These are phyloP conservation scores for Cecropterus lyciades DNA, from an alignment of 1,140 invertebrate species.

Conservation along the genomic window DNA sequence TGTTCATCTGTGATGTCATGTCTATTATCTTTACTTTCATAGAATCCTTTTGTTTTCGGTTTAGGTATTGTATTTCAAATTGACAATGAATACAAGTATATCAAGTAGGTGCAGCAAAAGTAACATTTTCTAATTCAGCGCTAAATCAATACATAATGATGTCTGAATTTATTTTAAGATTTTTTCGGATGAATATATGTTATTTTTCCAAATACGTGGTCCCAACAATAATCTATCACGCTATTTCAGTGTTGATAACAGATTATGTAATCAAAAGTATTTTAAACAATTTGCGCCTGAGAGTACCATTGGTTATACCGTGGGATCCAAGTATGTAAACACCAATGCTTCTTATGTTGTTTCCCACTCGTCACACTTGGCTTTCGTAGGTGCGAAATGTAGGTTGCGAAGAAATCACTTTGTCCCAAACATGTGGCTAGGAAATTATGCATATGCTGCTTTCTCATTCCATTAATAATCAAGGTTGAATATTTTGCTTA, in stretches of 20 bases:
- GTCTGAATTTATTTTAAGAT: too few relatives aligned
- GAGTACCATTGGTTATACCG: conserved; percentile 7
- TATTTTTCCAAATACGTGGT: too few relatives aligned
- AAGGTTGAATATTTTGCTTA: conserved; percentile 12
- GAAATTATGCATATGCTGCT: conserved; percentile 14
- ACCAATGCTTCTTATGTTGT: conserved; percentile 22
- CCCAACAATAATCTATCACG: too few relatives aligned
- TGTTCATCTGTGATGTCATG: conserved; percentile 12
- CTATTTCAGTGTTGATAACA: background rate
- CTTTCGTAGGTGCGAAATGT: conserved; percentile 31
- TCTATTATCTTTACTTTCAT: background rate
- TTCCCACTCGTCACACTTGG: conserved; percentile 17
- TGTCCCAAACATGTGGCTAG: conserved; percentile 7
- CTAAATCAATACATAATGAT: too few relatives aligned
- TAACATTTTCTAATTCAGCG: too few relatives aligned
- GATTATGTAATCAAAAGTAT: background rate
- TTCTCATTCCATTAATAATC: conserved; percentile 17
- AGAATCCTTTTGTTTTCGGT: conserved; percentile 2
- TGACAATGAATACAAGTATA: too few relatives aligned
- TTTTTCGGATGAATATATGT: too few relatives aligned
- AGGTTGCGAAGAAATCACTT: conserved; percentile 29
- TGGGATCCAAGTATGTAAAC: conserved; percentile 30
- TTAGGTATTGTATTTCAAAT: too few relatives aligned
- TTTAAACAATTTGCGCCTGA: background rate
- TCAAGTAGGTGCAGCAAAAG: too few relatives aligned